Conservation (phyloP, 2,113 vertebrate species). For the Xyliphius kryptos region DNA sequence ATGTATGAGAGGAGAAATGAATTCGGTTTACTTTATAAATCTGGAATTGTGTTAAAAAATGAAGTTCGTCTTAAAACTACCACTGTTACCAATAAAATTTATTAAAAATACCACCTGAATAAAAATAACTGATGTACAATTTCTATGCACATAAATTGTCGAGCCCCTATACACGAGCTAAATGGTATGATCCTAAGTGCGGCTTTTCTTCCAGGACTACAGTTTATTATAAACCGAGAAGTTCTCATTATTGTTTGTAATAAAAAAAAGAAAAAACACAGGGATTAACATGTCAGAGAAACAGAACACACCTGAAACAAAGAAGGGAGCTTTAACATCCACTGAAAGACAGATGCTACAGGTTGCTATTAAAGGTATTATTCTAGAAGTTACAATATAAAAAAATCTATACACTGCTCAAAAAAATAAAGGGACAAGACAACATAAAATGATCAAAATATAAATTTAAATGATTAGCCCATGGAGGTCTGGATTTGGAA, state of each 20-base stretch:
- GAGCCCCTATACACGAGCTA: neutral
- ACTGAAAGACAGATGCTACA: slow-evolving; percentile 73
- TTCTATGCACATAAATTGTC: neutral
- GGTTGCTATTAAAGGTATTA: slow-evolving; percentile 59
- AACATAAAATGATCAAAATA: too few species aligned
- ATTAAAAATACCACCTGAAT: neutral
- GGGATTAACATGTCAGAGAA: neutral
- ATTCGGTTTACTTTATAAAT: neutral
- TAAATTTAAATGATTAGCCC: too few species aligned
- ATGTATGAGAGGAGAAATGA: slow-evolving; percentile 3
- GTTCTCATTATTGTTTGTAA: neutral
- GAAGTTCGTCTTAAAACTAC: too few species aligned
- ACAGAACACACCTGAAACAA: slow-evolving; percentile 58
- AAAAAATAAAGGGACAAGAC: too few species aligned
- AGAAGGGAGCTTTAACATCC: slow-evolving; percentile 66
- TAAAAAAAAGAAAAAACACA: neutral
- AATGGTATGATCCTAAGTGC: slow-evolving; percentile 42
- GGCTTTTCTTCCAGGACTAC: neutral
- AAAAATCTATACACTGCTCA: too few species aligned
- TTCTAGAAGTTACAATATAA: too few species aligned
- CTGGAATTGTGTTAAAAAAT: neutral
- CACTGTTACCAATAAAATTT: neutral
- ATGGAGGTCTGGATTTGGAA: too few species aligned
- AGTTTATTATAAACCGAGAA: slow-evolving; percentile 15
- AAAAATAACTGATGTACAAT: neutral